Evolutionary conservation across 2,888 invertebrate genomes (phyloP).

Genomic region (Phorcus lineatus): DNA sequence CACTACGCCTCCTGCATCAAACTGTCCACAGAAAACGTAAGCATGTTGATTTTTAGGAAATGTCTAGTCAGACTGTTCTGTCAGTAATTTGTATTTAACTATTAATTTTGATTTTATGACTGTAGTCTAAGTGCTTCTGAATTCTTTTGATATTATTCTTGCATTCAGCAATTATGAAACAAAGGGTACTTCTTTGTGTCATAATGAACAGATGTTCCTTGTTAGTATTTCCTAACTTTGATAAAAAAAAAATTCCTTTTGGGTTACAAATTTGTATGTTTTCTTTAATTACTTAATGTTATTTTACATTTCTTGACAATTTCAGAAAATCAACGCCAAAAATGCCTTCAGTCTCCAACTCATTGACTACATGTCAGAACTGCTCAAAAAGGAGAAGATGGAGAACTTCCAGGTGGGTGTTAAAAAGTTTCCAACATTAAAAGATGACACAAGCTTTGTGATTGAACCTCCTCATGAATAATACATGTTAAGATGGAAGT

Average conservation of each 20-base stretch:
- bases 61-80: not conserved
- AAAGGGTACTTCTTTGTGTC: too few species aligned
- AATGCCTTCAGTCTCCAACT: conserved; percentile 92
- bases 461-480: too few species aligned
- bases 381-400: conserved; percentile 85
- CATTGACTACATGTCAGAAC: conserved; percentile 88
- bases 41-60: conserved; percentile 54
- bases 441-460: too few species aligned
- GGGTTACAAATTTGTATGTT: not conserved
- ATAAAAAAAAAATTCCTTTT: not conserved
- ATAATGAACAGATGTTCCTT: too few species aligned
- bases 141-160: too few species aligned
- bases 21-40: conserved; percentile 87
- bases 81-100: too few species aligned
- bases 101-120: too few species aligned
- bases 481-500: too few species aligned
- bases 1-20: conserved; percentile 86
- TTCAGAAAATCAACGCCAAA: conserved; percentile 89
- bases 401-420: conserved; percentile 78
- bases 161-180: too few species aligned
- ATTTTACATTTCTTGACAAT: conserved; percentile 31
- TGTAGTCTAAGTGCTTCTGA: too few species aligned
- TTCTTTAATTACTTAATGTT: not conserved
- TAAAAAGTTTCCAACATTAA: too few species aligned
- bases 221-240: too few species aligned